These are phyloP conservation scores for Chionoecetes opilio DNA, from an alignment of 1,140 invertebrate genomes.

Conservation along the genomic window DNA sequence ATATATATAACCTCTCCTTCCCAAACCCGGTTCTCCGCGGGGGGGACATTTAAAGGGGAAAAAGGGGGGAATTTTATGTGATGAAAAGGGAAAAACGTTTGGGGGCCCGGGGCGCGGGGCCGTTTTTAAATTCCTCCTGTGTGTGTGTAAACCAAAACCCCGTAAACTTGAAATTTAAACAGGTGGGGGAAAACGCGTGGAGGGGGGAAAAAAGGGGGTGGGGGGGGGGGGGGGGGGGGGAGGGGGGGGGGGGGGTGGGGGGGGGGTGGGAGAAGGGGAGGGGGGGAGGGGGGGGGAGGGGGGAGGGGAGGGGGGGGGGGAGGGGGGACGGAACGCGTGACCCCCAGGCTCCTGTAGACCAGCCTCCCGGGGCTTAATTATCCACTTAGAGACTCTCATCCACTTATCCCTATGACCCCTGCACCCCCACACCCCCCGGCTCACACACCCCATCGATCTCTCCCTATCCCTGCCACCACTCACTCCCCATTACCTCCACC, in stretches of 20 bases:
- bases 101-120: neutral
- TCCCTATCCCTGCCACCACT: neutral
- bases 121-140: neutral
- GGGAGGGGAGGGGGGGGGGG: neutral
- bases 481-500: neutral
- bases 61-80: too few species aligned
- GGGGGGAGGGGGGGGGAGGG: neutral
- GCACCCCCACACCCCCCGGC: neutral
- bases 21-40: too few species aligned
- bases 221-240: neutral
- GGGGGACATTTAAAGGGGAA: neutral
- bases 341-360: neutral
- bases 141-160: neutral
- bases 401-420: constrained; percentile 43
- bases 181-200: too few species aligned
- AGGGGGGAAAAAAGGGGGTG: neutral
- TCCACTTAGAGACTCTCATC: constrained; percentile 56
- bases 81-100: neutral
- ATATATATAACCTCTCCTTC: too few species aligned
- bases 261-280: neutral
- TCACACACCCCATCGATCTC: too few species aligned
- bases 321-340: neutral
- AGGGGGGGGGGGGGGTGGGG: neutral
- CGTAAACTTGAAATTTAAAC: neutral
- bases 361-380: constrained; percentile 55